Evolutionary conservation across 2,797 vertebrate genomes (phyloP).

Genomic region (Neosilurus mollespiculum): DNA sequence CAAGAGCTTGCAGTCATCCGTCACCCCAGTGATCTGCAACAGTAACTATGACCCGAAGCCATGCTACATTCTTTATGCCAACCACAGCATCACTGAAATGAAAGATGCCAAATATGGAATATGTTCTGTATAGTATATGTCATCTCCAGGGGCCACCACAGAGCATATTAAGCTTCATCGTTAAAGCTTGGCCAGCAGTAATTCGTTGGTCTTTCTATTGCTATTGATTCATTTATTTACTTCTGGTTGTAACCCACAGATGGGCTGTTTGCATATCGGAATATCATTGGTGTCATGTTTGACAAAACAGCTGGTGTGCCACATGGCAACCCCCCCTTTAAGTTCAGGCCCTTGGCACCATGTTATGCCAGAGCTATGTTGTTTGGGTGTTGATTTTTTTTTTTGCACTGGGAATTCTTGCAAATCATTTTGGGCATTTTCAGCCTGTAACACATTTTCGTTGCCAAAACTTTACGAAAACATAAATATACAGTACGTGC

Average conservation of each 20-base stretch:
- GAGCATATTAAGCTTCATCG: not conserved
- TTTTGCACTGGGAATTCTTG: not conserved
- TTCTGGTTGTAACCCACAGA: not conserved
- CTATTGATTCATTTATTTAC: not conserved
- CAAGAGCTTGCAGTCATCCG: not conserved
- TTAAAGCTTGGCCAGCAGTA: not conserved
- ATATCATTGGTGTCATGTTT: constrained; percentile 16
- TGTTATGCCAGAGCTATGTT: not conserved
- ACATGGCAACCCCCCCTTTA: not conserved
- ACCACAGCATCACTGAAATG: not conserved
- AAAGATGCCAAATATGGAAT: not conserved
- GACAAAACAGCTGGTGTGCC: constrained; percentile 27
- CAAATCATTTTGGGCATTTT: not conserved
- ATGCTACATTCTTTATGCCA: not conserved
- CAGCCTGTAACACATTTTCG: not conserved
- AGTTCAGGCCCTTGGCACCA: not conserved
- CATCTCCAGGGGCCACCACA: not conserved
- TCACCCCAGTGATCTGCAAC: not conserved
- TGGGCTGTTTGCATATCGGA: constrained; percentile 25
- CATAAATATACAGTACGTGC: not conserved
- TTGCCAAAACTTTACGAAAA: not conserved
- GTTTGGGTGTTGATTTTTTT: not conserved
- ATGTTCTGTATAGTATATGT: not conserved
- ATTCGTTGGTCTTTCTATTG: not conserved
- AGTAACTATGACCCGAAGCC: no score